Conservation (phyloP, 1,140 invertebrate genomes). For the Caenorhabditis inopinata region DNA sequence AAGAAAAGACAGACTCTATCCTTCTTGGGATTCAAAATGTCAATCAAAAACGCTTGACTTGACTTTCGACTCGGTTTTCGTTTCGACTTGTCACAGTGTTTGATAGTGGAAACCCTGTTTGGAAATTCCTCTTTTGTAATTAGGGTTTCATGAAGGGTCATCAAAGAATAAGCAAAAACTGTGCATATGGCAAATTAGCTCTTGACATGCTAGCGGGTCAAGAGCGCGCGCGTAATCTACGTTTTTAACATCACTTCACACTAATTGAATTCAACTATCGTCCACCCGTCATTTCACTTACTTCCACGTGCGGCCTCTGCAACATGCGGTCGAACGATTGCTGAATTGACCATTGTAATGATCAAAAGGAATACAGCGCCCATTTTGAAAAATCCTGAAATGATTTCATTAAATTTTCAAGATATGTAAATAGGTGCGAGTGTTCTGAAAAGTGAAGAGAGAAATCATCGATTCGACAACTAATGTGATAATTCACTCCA, state of each 20-base stretch:
- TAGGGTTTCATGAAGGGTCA: not conserved
- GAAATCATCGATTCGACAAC: no score
- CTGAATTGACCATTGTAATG: conserved; percentile 22
- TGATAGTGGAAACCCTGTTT: no score
- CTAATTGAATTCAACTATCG: conserved; percentile 26
- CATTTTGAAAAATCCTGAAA: not conserved
- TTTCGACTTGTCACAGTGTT: not conserved
- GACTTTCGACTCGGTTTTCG: not conserved
- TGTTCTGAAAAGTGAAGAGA: not conserved
- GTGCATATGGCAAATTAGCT: conserved; percentile 32
- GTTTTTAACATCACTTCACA: conserved; percentile 14
- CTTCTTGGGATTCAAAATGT: conserved; percentile 30
- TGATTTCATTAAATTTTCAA: not conserved
- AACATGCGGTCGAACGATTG: conserved; percentile 29
- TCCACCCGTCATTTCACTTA: not conserved
- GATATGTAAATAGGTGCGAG: not conserved
- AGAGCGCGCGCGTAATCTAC: conserved; percentile 27
- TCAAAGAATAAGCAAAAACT: conserved; percentile 15
- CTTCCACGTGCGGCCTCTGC: conserved; percentile 8
- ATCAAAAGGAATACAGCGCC: conserved; percentile 8
- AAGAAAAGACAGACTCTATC: conserved; percentile 7
- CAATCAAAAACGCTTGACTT: conserved; percentile 26
- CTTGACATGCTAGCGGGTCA: conserved; percentile 15
- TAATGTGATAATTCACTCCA: no score
- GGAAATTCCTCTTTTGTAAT: not conserved